Percentiles rank a stretch among this genome's conserved stretches.
Evolutionary conservation across 2,888 invertebrate species (phyloP).

Genomic region (Apodemia duryi): DNA sequence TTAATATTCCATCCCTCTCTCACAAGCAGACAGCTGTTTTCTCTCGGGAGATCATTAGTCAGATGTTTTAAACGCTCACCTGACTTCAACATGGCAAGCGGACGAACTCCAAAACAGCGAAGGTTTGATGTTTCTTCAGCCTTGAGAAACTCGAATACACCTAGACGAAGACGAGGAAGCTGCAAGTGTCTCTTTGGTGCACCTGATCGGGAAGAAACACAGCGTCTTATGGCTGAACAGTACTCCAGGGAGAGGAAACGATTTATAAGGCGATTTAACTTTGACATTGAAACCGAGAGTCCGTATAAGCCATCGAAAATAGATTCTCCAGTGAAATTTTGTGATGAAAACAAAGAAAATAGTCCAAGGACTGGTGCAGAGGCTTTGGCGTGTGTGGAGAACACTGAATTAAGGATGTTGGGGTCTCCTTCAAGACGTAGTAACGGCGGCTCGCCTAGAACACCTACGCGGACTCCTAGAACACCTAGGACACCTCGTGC

Average conservation of each 20-base stretch:
- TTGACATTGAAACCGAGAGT: slow-evolving; percentile 75
- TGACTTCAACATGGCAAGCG: slow-evolving; percentile 69
- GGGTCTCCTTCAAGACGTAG: slow-evolving; percentile 65
- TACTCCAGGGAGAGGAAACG: slow-evolving; percentile 77
- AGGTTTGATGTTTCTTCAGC: slow-evolving; percentile 63
- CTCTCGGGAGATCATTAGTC: slow-evolving; percentile 75
- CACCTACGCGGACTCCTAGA: slow-evolving; percentile 52
- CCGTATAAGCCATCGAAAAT: slow-evolving; percentile 57
- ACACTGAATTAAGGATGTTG: slow-evolving; percentile 61
- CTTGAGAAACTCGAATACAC: slow-evolving; percentile 56
- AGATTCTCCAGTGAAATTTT: slow-evolving; percentile 69
- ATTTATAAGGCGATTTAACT: slow-evolving; percentile 80
- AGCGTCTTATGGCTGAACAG: slow-evolving; percentile 79
- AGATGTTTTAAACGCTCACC: slow-evolving; percentile 75
- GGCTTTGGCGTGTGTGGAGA: slow-evolving; percentile 61
- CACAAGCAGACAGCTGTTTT: slow-evolving; percentile 76
- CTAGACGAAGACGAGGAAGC: slow-evolving; percentile 64
- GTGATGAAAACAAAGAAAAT: slow-evolving; percentile 63
- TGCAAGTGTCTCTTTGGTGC: slow-evolving; percentile 82
- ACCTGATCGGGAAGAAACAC: slow-evolving; percentile 79
- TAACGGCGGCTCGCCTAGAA: slow-evolving; percentile 51
- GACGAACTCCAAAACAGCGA: slow-evolving; percentile 71
- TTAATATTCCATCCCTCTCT: slow-evolving; percentile 50
- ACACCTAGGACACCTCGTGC: slow-evolving; percentile 50
- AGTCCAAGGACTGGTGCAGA: slow-evolving; percentile 62